Base-by-base conservation (phyloP, 2,797 vertebrate genomes). In the Cygnus olor region DNA sequence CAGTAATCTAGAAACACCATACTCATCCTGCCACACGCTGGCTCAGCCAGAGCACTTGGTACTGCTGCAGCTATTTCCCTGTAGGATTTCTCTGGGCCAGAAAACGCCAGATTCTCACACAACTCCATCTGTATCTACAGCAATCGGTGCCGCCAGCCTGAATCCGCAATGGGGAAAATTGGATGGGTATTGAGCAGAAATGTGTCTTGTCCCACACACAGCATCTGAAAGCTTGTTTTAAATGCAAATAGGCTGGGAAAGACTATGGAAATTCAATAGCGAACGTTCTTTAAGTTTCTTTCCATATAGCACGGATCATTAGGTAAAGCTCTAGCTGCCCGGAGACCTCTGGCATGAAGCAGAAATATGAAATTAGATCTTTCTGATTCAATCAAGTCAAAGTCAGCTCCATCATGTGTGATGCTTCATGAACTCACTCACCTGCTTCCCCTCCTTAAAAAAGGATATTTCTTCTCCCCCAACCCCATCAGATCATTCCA, bases 261-360 rank as follows among this genome's bases (percentile, higher is more conserved):
- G 74, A 80, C 78, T 70, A 79, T 69, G 89, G 89, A 66, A 95
- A 94, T 92, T 95, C 95, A 18, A 95, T 91, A 92, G 80, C 1
- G 0, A 88, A 45, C 42, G 89, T 89, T 92, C 91, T 79, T 81
- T 57, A 68, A 63, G 82, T 87, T 64, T 68, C 80, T 81, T 79
- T 57, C 56, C 57, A 54, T 65, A 11, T 49, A 74, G 90, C 74
- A 80, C 0, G 3, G 89, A 91, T 96, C 80, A 20, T 94, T 96
- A 80, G 70, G 70, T 40, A 84, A 78, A 94, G 80, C 83, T 91
- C n/a, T 30, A 42, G 60, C 85, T 88, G 93, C 85, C 73, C 85
- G 32, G 82, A 89, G 93, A 86, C 32, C 73, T 84, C 83, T 74
- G 88, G 73, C 38, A 30, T 1, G 18, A 6, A 86, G 32, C 58